Percentiles rank a stretch among this genome's conserved stretches.
These are phyloP conservation scores for Montipora cactus DNA, from an alignment of 64 coral and sea anemone species.

Conservation along the genomic window DNA sequence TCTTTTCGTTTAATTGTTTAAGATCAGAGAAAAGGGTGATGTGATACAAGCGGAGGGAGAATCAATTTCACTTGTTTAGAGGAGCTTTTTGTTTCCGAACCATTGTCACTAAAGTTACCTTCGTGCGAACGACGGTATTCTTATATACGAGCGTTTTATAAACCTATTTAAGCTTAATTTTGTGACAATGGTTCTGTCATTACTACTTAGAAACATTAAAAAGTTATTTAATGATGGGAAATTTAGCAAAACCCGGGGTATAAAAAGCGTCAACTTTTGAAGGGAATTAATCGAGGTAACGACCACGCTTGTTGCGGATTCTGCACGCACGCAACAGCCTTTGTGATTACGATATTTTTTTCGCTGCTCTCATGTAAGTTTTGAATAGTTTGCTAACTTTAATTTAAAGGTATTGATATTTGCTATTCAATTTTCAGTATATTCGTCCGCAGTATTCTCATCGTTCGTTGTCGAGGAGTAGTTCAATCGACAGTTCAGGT, in stretches of 20 bases:
- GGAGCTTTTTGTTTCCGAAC: background rate
- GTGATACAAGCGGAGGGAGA: background rate
- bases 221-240: background rate
- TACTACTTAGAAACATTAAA: background rate
- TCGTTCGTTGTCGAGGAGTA: constrained; percentile 23
- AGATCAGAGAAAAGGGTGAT: background rate
- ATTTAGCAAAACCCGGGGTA: no score
- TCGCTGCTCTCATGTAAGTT: background rate
- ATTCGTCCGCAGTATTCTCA: constrained; percentile 21
- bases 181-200: background rate
- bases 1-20: background rate
- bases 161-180: constrained; percentile 15
- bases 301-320: background rate
- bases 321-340: background rate
- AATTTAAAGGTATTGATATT: background rate
- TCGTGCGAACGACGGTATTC: background rate
- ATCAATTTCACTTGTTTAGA: background rate
- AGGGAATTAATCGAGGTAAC: background rate
- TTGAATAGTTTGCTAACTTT: background rate
- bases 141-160: constrained; percentile 7
- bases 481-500: constrained; percentile 46
- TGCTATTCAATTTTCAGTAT: constrained; percentile 18
- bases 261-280: background rate
- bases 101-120: background rate
- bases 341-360: background rate